Conservation (phyloP, 1,140 invertebrate species). For the Lycorma delicatula region DNA sequence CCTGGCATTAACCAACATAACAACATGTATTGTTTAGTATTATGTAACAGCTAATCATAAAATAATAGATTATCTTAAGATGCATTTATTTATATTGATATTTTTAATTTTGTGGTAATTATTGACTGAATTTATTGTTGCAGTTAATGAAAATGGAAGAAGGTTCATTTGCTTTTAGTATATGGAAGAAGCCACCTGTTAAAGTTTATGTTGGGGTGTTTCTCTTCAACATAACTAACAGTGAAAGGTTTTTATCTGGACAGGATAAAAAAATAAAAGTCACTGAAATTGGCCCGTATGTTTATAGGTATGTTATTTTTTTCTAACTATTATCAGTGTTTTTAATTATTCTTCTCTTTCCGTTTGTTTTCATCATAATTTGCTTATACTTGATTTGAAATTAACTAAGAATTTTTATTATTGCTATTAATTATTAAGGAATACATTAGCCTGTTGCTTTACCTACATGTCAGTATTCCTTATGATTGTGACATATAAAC, state of each 20-base stretch:
- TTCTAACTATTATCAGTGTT: too few relatives aligned
- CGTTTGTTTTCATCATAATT: too few relatives aligned
- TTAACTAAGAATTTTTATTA: too few relatives aligned
- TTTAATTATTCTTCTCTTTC: too few relatives aligned
- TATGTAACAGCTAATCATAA: too few relatives aligned
- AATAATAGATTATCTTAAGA: slow-evolving; percentile 4
- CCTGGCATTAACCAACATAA: not conserved
- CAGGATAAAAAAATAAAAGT: slow-evolving; percentile 58
- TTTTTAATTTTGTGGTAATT: not conserved
- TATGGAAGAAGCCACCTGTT: slow-evolving; percentile 62
- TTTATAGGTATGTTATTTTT: slow-evolving; percentile 74
- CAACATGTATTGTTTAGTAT: too few relatives aligned
- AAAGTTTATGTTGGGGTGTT: slow-evolving; percentile 63
- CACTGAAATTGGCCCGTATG: slow-evolving; percentile 74
- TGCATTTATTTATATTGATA: not conserved
- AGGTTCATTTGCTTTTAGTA: slow-evolving; percentile 45
- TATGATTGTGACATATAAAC: too few relatives aligned
- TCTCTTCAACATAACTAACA: slow-evolving; percentile 80
- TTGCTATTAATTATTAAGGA: too few relatives aligned
- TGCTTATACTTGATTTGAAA: too few relatives aligned
- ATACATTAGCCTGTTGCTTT: too few relatives aligned
- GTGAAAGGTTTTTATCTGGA: slow-evolving; percentile 54
- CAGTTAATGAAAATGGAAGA: slow-evolving; percentile 47
- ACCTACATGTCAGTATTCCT: too few relatives aligned
- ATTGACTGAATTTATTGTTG: slow-evolving; percentile 23